Conservation (phyloP, 2,113 vertebrate species). For the Macrotis lagotis region DNA sequence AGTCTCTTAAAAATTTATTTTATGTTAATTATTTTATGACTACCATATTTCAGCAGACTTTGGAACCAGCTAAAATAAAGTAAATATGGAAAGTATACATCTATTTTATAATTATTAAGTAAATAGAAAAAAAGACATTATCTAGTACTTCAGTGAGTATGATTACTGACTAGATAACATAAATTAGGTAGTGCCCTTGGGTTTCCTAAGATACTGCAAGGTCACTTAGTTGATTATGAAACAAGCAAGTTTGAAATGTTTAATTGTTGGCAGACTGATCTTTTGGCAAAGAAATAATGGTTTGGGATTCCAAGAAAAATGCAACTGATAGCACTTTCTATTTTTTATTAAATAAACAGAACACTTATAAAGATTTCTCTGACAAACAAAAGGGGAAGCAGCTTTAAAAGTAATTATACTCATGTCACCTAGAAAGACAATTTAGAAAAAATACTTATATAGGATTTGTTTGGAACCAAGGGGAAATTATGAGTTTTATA, state of each 20-base stretch:
- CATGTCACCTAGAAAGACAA: neutral
- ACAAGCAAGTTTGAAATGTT: neutral
- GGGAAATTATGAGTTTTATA: neutral
- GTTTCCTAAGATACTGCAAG: neutral
- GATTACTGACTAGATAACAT: neutral
- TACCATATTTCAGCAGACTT: neutral
- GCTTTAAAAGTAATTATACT: constrained; percentile 1
- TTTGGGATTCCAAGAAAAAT: constrained; percentile 9
- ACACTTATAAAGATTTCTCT: neutral
- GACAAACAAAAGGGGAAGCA: constrained; percentile 34
- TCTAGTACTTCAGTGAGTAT: neutral
- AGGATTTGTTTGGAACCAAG: neutral
- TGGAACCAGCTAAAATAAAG: neutral
- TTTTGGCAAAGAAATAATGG: neutral
- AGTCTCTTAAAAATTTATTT: neutral
- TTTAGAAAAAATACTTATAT: neutral
- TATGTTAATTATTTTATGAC: neutral
- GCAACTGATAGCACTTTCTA: neutral
- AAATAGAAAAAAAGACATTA: neutral
- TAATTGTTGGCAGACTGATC: neutral
- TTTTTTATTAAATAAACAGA: constrained; percentile 17
- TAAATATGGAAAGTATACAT: neutral
- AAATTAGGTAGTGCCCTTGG: neutral
- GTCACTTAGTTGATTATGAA: neutral
- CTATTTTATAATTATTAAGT: neutral